These are phyloP conservation scores for Strigops habroptila DNA, from an alignment of 2,113 vertebrate genomes.

Conservation along the genomic window DNA sequence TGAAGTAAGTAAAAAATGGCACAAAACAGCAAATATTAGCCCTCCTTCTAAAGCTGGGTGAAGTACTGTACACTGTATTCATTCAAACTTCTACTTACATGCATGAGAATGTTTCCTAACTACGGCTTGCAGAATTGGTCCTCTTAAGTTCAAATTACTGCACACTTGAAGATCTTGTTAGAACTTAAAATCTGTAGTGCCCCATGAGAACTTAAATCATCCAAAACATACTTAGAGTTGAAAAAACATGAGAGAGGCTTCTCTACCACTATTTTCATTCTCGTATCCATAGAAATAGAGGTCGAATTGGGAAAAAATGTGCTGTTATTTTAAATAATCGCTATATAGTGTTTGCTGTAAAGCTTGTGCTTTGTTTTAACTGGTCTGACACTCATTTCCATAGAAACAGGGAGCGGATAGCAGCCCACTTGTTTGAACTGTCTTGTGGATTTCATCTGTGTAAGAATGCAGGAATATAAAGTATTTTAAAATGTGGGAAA, in stretches of 20 bases:
- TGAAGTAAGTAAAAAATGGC: background rate
- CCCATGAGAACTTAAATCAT: background rate
- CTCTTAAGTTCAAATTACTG: background rate
- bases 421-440: constrained; percentile 47
- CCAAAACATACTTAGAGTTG: background rate
- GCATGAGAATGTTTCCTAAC: background rate
- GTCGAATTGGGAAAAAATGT: constrained; percentile 23
- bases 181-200: background rate
- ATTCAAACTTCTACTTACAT: background rate
- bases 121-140: background rate
- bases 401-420: constrained; percentile 47
- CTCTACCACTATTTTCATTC: background rate
- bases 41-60: background rate
- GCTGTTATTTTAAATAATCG: constrained; percentile 47
- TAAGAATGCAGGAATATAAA: constrained; percentile 45
- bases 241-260: background rate
- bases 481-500: constrained; percentile 43
- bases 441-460: constrained; percentile 18
- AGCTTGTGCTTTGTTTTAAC: constrained; percentile 36
- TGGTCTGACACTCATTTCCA: constrained; percentile 39
- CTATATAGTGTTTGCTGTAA: constrained; percentile 45
- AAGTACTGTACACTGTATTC: background rate
- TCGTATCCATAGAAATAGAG: constrained; percentile 39
- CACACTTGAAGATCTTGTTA: background rate
- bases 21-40: background rate